Conservation (phyloP, 2,113 vertebrate species). For the Scomber japonicus region DNA sequence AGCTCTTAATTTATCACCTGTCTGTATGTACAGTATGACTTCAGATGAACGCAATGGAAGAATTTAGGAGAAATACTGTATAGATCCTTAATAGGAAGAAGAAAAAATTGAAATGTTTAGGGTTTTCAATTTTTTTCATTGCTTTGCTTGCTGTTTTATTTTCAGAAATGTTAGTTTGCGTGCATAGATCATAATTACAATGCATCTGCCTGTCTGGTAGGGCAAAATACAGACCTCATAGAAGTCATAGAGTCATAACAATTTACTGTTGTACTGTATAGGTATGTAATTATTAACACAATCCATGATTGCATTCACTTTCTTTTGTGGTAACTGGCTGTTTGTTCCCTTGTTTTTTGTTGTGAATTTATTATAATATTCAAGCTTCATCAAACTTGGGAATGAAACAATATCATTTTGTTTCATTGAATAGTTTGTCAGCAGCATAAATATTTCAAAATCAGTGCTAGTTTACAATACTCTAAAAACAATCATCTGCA, state of each 20-base stretch:
- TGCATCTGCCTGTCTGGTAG: background rate
- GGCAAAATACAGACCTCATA: background rate
- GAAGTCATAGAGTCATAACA: background rate
- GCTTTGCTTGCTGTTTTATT: no score
- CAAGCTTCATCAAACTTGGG: background rate
- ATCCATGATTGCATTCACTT: background rate
- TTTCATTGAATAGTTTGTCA: conserved; percentile 13
- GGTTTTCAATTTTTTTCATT: no score
- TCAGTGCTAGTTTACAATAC: background rate
- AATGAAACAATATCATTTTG: conserved; percentile 11
- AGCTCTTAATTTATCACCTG: no score
- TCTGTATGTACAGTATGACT: background rate
- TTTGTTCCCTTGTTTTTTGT: background rate
- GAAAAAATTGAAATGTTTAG: no score
- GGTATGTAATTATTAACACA: background rate
- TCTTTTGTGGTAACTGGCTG: background rate
- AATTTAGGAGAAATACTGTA: background rate
- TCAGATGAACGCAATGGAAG: background rate
- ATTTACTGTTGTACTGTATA: background rate
- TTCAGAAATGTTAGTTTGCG: no score
- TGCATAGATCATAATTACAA: background rate
- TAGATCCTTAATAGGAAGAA: background rate
- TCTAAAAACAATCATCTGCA: background rate
- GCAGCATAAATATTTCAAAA: conserved; percentile 18
- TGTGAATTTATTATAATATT: background rate